Evolutionary conservation across 2,888 invertebrate genomes (phyloP), one percentile per base, ranked within the genome.

Genomic region (Catocala fraxini): DNA sequence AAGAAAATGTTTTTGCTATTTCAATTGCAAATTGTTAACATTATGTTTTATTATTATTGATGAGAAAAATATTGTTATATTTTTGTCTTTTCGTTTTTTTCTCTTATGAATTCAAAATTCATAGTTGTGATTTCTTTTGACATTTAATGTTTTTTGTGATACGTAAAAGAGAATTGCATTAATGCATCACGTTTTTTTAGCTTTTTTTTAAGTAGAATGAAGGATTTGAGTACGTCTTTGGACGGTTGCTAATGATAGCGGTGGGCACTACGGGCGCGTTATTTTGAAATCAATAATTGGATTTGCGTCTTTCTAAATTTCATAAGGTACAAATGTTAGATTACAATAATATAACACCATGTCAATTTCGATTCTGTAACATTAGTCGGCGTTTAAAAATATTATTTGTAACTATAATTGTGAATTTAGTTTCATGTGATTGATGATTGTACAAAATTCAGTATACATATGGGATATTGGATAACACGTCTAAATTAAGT

Each of bases 81-180:
- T 91, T 90, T 91, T 89, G 86, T 89, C 86, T 73, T 87, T 89
- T 88, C 80, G 81, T 88, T 92, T 84, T 60, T 81, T 88, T 88
- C 84, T 87, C 87, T 88, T 89, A 88, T 94, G 94, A 94, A 94
- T 94, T 94, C 75, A 87, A 94, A 94, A 94, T 94, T 94, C 94
- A 94, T 93, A 93, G 85, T 93, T 94, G 94, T 94, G 94, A 94
- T 94, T 94, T 93, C 87, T 90, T 94, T 91, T 89, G 91, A 94
- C 94, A 94, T 94, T 89, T 89, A 94, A 94, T 94, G 93, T 94
- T 93, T 91, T 91, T 93, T 94, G 94, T 94, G 94, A 94, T 94
- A 94, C 88, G 87, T 90, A 89, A 89, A 89, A 89, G 84, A 88
- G 88, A 88, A 88, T 89, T 91, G 93, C 92, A 93, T 92, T 90